These are phyloP conservation scores for Calliopum simillimum DNA, from an alignment of 2,888 invertebrate genomes.

Conservation along the genomic window DNA sequence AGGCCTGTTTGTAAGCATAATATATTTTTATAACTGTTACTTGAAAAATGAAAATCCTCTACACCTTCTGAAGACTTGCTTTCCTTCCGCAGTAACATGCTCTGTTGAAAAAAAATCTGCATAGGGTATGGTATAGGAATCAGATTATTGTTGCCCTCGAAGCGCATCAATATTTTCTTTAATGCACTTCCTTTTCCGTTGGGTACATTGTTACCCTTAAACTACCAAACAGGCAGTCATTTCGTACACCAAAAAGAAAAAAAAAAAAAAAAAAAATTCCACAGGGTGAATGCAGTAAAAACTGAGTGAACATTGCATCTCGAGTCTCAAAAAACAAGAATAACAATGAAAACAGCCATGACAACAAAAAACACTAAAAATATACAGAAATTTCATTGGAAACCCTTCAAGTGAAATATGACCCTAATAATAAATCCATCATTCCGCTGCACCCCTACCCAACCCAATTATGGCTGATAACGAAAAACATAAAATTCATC, in stretches of 20 bases:
- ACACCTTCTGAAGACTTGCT: too few relatives aligned
- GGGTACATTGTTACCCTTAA: too few relatives aligned
- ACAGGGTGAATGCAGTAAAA: neutral
- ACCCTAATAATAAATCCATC: conserved; percentile 40
- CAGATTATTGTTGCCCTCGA: too few relatives aligned
- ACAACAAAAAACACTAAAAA: neutral
- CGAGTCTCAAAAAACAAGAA: neutral
- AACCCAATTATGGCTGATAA: conserved; percentile 14
- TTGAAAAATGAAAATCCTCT: too few relatives aligned
- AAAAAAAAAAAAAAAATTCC: conserved; percentile 23
- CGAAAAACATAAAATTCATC: conserved; percentile 15
- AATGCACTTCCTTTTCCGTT: too few relatives aligned
- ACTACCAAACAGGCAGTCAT: neutral
- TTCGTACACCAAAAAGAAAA: conserved; percentile 34
- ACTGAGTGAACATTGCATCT: neutral
- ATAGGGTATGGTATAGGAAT: too few relatives aligned
- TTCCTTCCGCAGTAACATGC: too few relatives aligned
- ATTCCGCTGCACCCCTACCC: neutral
- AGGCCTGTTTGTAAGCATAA: too few relatives aligned
- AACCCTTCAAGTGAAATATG: conserved; percentile 48
- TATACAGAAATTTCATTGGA: conserved; percentile 27
- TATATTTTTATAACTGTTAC: too few relatives aligned
- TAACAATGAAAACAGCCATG: neutral
- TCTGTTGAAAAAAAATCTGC: too few relatives aligned
- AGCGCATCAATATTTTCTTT: too few relatives aligned